Base-by-base conservation (phyloP, 2,888 invertebrate genomes). In the Loripinus fragilis region DNA sequence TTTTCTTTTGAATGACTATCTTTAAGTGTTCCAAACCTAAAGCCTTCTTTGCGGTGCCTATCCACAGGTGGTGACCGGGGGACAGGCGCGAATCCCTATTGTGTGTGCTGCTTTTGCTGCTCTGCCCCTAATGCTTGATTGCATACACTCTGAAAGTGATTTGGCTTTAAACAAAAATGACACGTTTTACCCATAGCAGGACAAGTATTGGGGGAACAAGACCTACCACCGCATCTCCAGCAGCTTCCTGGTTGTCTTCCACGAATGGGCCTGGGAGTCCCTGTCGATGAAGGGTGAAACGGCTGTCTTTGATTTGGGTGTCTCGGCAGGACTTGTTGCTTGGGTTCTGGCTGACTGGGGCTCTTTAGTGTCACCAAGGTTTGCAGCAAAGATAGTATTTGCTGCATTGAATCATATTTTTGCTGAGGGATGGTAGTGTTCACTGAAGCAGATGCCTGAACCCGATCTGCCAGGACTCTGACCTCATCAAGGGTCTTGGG, bases 41-140 rank as follows among this genome's bases (percentile, higher is more conserved):
- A 41, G 41, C 41, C 41, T 41, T 41, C 41, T 15, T 41, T 41
- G 41, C 8, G 7, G 28, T 55, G 28, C 55, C 55, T 28, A 55
- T 55, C 23, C 55, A 5, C 55, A 28, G 55, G 55, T 17, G 55
- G 25, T 28, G 28, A 55, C 55, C 55, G 7, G 25, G 12, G 55
- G 23, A 55, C 17, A 55, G 55, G 55, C 55, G 25, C 55, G 55
- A 25, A 25, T 28, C 55, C 55, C 55, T 55, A 55, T 25, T 55
- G 25, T 10, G 8, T 41, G 41, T 7, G 41, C 15, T 25, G 17
- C 5, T 55, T 55, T 28, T 25, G 2, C 55, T 55, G 3, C 2
- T 5, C 8, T 17, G 5, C 7, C 5, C 12, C 28, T 28, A 10
- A 17, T 2, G 23, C 28, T 2, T 7, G 8, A 2, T 28, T 25